Conservation (phyloP, 2,113 vertebrate species). For the Dipodomys stephensi region DNA sequence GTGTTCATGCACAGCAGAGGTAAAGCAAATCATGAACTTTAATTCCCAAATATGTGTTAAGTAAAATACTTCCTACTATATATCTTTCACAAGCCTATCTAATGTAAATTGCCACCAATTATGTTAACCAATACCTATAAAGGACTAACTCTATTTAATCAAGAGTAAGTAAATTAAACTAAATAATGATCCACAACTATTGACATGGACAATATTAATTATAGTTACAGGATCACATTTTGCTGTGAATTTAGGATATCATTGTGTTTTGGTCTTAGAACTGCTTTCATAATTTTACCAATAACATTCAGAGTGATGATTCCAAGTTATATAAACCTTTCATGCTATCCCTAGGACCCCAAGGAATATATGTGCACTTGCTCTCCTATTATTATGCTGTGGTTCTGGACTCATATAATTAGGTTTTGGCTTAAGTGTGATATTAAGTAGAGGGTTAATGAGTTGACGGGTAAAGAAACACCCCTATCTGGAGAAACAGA, state of each 20-base stretch:
- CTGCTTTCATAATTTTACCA: constrained; percentile 62
- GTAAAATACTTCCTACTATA: constrained; percentile 49
- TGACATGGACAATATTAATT: constrained; percentile 67
- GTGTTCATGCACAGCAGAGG: neutral
- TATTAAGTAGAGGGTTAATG: constrained; percentile 74
- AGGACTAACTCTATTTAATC: constrained; percentile 67
- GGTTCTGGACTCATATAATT: constrained; percentile 62
- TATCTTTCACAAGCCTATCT: constrained; percentile 42
- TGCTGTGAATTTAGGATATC: constrained; percentile 61
- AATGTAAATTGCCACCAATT: constrained; percentile 43
- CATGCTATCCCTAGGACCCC: constrained; percentile 48
- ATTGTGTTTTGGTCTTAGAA: constrained; percentile 69
- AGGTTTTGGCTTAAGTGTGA: constrained; percentile 72
- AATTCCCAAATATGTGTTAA: constrained; percentile 57
- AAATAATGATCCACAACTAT: constrained; percentile 63
- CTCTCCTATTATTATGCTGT: constrained; percentile 64
- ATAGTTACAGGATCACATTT: constrained; percentile 47
- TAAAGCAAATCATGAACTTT: constrained; percentile 58
- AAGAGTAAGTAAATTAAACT: constrained; percentile 75
- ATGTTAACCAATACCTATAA: constrained; percentile 30
- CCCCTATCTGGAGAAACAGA: constrained; percentile 45
- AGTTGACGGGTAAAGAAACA: constrained; percentile 62
- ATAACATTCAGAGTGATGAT: constrained; percentile 62
- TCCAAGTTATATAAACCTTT: constrained; percentile 61
- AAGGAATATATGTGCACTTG: constrained; percentile 52